Evolutionary conservation across 2,797 vertebrate species (phyloP), one percentile per base, ranked within the genome.

Genomic region (Sitta carolinensis): DNA sequence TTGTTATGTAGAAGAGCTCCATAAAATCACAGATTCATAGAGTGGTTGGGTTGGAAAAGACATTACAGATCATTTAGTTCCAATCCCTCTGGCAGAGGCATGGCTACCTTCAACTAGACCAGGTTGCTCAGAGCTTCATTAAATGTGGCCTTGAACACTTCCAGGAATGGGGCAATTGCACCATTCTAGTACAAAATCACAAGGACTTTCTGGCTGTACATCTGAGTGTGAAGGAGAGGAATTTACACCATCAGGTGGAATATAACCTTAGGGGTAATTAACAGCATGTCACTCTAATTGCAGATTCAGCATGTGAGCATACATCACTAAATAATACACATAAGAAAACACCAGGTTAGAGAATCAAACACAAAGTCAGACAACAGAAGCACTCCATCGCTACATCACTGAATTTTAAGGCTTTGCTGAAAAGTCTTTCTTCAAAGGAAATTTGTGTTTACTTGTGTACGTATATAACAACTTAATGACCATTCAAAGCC

Each of bases 31-130:
- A 50, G 23, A 50, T 16, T 50, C 50, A 63, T 36, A 25, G 36
- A 69, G 29, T 8, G 4, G 5, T 16, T 76, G 45, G 2, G 11
- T 14, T 50, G 27, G 20, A 45, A 69, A 43, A 55, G 16, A 10
- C 5, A 3, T 69, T 27, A 52, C 13, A 38, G n/a, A 29, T 34
- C 3, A 59, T 66, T 51, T 25, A 10, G 13, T 51, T 45, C 25
- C 51, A 51, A 5, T 0, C 2, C 5, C 9, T 8, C 20, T 58
- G 45, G 13, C 45, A 43, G 0, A 3, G 8, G 4, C 18, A 19
- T 21, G 17, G 4, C 14, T 45, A 51, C 11, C 2, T 58, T 38
- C 9, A 8, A 51, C 52, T 7, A 25, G 23, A 51, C 16, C 9
- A 34, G 8, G 20, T 3, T 52, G 8, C 10, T 58, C 29, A 66